These are phyloP conservation scores for Atta cephalotes DNA, from an alignment of 1,140 invertebrate genomes.

Conservation along the genomic window DNA sequence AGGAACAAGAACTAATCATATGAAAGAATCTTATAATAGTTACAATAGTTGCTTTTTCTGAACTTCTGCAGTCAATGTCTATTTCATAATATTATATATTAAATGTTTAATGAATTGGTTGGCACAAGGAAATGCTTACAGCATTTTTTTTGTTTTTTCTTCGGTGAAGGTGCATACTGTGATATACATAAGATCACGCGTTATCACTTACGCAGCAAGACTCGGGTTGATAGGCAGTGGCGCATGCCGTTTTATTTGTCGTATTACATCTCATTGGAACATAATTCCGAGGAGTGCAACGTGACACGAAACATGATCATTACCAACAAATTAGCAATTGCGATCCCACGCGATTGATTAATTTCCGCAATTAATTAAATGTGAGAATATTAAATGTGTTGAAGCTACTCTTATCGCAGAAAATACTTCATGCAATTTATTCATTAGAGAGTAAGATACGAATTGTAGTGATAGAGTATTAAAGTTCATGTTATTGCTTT, in stretches of 20 bases:
- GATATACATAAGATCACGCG: not conserved
- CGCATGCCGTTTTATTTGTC: not conserved
- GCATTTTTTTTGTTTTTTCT: not conserved
- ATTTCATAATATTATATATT: not conserved
- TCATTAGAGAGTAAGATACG: not conserved
- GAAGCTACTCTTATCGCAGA: not conserved
- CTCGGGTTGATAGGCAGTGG: not conserved
- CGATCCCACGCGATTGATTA: not conserved
- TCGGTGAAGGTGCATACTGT: not conserved
- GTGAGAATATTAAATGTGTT: not conserved
- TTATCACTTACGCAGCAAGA: not conserved
- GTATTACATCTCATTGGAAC: not conserved
- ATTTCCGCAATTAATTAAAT: not conserved
- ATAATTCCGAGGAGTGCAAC: not conserved
- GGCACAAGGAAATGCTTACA: not conserved
- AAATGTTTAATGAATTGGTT: not conserved
- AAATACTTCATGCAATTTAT: not conserved
- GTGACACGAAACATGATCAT: not conserved
- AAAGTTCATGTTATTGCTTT: not conserved
- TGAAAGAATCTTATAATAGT: too few relatives aligned
- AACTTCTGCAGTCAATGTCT: too few relatives aligned
- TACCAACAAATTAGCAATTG: conserved; percentile 5
- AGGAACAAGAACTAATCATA: too few relatives aligned
- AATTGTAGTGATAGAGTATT: not conserved
- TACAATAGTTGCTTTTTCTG: too few relatives aligned